Evolutionary conservation across 2,113 vertebrate genomes (phyloP).

Genomic region (Cranoglanis bouderius): DNA sequence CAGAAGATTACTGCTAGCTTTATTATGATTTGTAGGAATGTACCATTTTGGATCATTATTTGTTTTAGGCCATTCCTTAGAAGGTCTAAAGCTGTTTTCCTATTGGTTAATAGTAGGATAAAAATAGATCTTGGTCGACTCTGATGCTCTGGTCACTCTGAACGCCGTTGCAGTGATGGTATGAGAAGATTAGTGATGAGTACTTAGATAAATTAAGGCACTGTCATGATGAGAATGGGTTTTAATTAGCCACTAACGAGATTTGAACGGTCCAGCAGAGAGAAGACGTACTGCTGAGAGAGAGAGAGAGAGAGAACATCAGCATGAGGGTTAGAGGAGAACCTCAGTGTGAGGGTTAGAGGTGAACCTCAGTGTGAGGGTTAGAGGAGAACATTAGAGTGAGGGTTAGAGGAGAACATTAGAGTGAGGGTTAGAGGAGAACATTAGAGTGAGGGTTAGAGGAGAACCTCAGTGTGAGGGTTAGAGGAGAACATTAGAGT

Average conservation of each 20-base stretch:
- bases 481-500: conserved; percentile 46
- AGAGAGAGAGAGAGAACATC: background rate
- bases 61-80: no score
- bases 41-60: background rate
- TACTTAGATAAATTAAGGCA: conserved; percentile 75
- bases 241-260: conserved; percentile 79
- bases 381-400: conserved; percentile 34
- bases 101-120: background rate
- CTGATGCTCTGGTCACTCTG: background rate
- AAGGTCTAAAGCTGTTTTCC: no score
- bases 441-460: conserved; percentile 38
- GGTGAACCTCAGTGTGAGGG: conserved; percentile 52
- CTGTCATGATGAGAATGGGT: conserved; percentile 67
- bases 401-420: conserved; percentile 6
- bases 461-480: background rate
- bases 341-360: background rate
- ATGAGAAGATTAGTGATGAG: conserved; percentile 73
- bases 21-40: background rate
- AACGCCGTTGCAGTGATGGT: conserved; percentile 62
- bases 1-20: background rate
- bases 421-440: conserved; percentile 59
- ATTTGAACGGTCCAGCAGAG: conserved; percentile 75
- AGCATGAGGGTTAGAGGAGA: background rate
- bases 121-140: background rate
- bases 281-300: conserved; percentile 66